Conservation (phyloP, 2,113 vertebrate genomes). For the Arothron firmamentum region DNA sequence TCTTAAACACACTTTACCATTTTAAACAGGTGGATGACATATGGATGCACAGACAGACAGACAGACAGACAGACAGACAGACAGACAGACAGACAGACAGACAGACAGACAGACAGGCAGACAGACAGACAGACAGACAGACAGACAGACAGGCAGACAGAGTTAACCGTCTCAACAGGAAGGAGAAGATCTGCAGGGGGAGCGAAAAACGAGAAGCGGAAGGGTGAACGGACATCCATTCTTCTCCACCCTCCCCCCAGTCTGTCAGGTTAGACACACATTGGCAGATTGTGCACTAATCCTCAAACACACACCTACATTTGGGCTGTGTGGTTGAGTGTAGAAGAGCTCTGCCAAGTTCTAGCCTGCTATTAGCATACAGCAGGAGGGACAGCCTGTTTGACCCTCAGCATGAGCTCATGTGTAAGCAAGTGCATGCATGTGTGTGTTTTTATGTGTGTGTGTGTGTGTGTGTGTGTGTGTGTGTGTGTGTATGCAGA, state of each 20-base stretch:
- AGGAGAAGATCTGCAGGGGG: conserved; percentile 11
- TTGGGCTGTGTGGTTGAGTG: background rate
- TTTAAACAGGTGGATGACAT: no score
- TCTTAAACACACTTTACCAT: no score
- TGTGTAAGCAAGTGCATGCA: background rate
- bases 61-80: conserved; percentile 3
- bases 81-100: conserved; percentile 21
- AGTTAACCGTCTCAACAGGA: conserved; percentile 13
- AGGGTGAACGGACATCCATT: conserved; percentile 31
- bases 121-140: conserved; percentile 29
- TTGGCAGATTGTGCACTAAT: conserved; percentile 54
- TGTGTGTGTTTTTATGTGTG: conserved; percentile 4
- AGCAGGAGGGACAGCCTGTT: conserved; percentile 36
- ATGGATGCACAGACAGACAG: conserved; percentile 14
- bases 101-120: conserved; percentile 2
- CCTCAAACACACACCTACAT: conserved; percentile 46
- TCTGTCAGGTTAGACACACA: conserved; percentile 36
- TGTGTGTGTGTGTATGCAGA: background rate
- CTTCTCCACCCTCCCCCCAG: conserved; percentile 43
- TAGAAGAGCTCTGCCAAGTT: background rate
- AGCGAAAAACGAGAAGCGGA: background rate
- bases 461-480: background rate
- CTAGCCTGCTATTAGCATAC: conserved; percentile 28
- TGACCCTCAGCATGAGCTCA: conserved; percentile 25
- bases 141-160: conserved; percentile 2